These are phyloP conservation scores for Brachirus orientalis DNA, from an alignment of 2,113 vertebrate species.

Conservation along the genomic window DNA sequence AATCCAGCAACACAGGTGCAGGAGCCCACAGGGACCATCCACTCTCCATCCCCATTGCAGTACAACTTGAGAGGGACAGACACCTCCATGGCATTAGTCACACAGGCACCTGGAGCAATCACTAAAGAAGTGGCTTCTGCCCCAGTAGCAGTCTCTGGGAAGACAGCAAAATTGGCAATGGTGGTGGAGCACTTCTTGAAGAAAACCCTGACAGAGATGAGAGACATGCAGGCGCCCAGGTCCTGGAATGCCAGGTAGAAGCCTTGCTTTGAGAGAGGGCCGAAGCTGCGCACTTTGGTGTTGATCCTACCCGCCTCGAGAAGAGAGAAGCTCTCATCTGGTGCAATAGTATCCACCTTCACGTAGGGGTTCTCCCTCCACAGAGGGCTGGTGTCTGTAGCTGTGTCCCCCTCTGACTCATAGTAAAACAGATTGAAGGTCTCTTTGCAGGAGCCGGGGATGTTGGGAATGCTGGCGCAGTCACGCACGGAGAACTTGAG, in stretches of 20 bases:
- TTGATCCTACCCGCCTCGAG: conserved; percentile 92
- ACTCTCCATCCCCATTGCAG: conserved; percentile 97
- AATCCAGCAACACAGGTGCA: conserved; percentile 94
- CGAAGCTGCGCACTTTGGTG: conserved; percentile 98
- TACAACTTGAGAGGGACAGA: conserved; percentile 97
- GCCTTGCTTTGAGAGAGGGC: conserved; percentile 93
- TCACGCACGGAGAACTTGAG: conserved; percentile 98
- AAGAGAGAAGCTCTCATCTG: conserved; percentile 96
- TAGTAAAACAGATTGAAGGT: conserved; percentile 99
- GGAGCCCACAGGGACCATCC: conserved; percentile 98
- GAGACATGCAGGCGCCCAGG: conserved; percentile 96
- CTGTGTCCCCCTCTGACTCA: conserved; percentile 91
- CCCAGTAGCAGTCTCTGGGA: conserved; percentile 96
- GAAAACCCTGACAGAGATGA: conserved; percentile 96
- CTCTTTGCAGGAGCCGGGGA: conserved; percentile 98
- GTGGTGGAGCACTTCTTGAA: conserved; percentile 98
- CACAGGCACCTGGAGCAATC: conserved; percentile 93
- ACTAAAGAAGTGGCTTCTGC: conserved; percentile 96
- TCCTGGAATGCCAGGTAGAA: conserved; percentile 99
- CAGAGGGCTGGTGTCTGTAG: conserved; percentile 89
- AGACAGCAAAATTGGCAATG: conserved; percentile 93
- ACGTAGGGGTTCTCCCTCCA: conserved; percentile 99
- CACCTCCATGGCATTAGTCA: conserved; percentile 93
- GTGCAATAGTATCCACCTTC: conserved; percentile 98
- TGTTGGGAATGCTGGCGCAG: conserved; percentile 98